Conservation (phyloP, 2,113 vertebrate genomes). For the Neofelis nebulosa region DNA sequence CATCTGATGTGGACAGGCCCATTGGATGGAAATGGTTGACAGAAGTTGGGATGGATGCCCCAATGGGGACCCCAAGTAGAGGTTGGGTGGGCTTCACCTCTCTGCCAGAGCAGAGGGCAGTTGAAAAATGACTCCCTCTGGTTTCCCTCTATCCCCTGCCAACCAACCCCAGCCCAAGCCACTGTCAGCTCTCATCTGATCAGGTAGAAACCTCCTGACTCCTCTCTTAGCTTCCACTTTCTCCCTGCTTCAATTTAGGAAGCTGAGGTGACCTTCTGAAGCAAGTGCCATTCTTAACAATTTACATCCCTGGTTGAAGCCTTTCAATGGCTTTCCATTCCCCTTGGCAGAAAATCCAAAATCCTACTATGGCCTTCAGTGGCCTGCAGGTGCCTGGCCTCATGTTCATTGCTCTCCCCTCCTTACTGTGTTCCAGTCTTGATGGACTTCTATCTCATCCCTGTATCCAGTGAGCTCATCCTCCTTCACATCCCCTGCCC, state of each 20-base stretch:
- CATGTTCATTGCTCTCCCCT: not conserved
- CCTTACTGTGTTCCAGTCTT: not conserved
- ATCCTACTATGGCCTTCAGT: rapidly evolving
- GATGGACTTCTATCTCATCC: not conserved
- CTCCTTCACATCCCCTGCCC: not conserved
- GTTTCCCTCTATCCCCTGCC: not conserved
- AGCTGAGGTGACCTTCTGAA: not conserved
- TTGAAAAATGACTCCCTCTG: not conserved
- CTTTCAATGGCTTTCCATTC: not conserved
- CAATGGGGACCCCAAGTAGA: not conserved
- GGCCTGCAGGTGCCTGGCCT: not conserved
- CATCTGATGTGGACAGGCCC: not conserved
- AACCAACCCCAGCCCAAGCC: not conserved
- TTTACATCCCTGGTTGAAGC: not conserved
- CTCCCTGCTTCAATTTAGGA: not conserved
- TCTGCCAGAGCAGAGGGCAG: not conserved
- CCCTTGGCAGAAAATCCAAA: not conserved
- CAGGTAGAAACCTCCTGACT: not conserved
- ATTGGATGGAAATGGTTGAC: not conserved
- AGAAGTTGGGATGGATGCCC: not conserved
- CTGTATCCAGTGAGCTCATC: no score
- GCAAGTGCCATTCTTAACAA: not conserved
- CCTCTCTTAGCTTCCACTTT: not conserved
- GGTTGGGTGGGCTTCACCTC: not conserved
- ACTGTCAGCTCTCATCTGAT: not conserved